These are phyloP conservation scores for Erythrolamprus reginae DNA, from an alignment of 2,113 vertebrate species.

Conservation along the genomic window DNA sequence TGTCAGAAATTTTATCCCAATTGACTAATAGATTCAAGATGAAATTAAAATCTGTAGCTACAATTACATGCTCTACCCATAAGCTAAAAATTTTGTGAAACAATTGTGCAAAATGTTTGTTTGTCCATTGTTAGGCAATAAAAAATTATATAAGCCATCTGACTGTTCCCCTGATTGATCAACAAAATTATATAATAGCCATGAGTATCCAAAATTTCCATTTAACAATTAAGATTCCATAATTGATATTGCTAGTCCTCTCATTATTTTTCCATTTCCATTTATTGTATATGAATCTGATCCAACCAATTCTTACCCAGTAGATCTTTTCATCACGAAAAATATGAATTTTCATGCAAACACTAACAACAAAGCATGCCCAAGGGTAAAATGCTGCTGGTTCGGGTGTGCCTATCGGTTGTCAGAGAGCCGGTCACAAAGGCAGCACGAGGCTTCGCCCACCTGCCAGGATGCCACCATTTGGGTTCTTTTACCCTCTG, in stretches of 20 bases:
- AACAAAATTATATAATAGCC: neutral
- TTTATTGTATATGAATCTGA: neutral
- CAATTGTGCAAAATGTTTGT: neutral
- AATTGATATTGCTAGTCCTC: neutral
- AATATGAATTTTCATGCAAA: neutral
- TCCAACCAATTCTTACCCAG: neutral
- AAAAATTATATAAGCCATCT: neutral
- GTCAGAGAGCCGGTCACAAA: no score
- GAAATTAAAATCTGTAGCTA: neutral
- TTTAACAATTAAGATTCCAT: neutral
- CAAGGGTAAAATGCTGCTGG: no score
- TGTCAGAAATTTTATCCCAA: neutral
- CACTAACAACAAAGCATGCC: neutral
- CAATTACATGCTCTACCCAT: neutral
- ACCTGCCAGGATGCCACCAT: no score
- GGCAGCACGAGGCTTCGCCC: no score
- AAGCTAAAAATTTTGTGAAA: neutral
- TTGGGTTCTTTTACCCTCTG: no score
- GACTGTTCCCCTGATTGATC: neutral
- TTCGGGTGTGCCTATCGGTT: no score
- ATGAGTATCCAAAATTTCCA: neutral
- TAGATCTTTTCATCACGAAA: neutral
- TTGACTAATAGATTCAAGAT: neutral
- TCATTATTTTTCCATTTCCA: neutral
- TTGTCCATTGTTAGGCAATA: neutral